Base-by-base conservation (phyloP, 2,888 invertebrate genomes). In the Adelphocoris suturalis region DNA sequence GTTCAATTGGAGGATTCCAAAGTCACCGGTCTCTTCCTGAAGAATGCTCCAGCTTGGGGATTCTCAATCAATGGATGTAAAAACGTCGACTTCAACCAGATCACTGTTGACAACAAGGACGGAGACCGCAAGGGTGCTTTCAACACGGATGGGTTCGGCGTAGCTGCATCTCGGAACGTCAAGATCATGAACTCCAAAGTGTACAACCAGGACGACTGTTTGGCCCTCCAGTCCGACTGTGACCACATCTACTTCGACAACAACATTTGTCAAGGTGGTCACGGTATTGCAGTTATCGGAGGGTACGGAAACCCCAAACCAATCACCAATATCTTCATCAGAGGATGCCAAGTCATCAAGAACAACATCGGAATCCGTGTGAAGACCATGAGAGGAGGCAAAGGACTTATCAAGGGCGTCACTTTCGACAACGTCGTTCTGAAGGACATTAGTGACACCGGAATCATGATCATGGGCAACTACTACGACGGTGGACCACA, bases 151-250 rank as follows among this genome's bases (percentile, higher is more conserved):
- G 85, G 85, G 27, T 85, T 85, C 19, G 85, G 55, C 11, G 61
- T 85, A 27, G 85, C 61, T 3, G 55, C 52, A 0, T 27, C 61
- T 1, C 4, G 55, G 5, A 55, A 85, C 4, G 85, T 85, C 11
- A 37, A 14, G n/a, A 85, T 85, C 37, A n/a, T 16, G 16, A 37
- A 85, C n/a, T 61, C 28, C 28, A n/a, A 28, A 4, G 85, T 85
- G 13, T 19, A 85, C 57, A 85, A 85, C 85, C 85, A 85, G 57
- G 85, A 85, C 61, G 85, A 85, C 46, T 85, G 85, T 57, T 28
- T 85, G 61, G 85, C 85, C 4, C 57, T 85, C 61, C 52, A 85
- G 16, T 85, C 85, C 13, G 85, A 57, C 16, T 52, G 3, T 16
- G 46, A 19, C n/a, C 52, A 85, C 61, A 85, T 85, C 61, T n/a